Evolutionary conservation across 1,140 invertebrate genomes (phyloP).

Genomic region (Octopus bimaculoides): DNA sequence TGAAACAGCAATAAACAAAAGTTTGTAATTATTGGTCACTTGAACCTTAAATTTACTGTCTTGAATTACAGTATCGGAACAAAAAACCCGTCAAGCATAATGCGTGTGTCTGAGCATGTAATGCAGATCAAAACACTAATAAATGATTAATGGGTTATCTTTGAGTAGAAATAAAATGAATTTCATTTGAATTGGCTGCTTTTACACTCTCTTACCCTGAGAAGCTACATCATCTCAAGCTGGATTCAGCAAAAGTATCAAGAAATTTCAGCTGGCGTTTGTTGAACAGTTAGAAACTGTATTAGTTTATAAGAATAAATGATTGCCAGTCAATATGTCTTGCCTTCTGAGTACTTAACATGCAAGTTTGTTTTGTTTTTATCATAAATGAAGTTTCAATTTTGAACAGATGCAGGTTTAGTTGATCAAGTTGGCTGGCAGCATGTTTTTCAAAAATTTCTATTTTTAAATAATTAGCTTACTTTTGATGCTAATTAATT

Average conservation of each 20-base stretch:
- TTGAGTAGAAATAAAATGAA: too few species aligned
- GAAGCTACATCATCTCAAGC: slow-evolving; percentile 3
- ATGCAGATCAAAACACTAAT: too few species aligned
- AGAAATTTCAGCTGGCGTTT: not conserved
- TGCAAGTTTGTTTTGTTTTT: not conserved
- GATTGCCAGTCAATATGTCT: slow-evolving; percentile 6
- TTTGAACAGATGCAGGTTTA: too few species aligned
- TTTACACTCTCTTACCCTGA: not conserved
- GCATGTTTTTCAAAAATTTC: not conserved
- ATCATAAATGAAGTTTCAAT: not conserved
- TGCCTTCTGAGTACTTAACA: slow-evolving; percentile 3
- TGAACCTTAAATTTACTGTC: too few species aligned
- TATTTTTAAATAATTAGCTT: not conserved
- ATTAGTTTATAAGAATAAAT: slow-evolving; percentile 8
- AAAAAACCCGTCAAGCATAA: too few species aligned
- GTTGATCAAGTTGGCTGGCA: not conserved
- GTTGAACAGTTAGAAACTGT: not conserved
- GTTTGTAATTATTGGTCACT: too few species aligned
- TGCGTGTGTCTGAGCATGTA: too few species aligned
- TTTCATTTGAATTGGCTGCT: too few species aligned
- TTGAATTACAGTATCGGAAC: too few species aligned
- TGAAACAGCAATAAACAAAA: too few species aligned
- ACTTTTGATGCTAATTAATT: not conserved
- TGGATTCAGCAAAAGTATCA: not conserved
- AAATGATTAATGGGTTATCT: too few species aligned